Base-by-base conservation (phyloP, 2,797 vertebrate genomes). In the Sternarchorhynchus goeldii region DNA sequence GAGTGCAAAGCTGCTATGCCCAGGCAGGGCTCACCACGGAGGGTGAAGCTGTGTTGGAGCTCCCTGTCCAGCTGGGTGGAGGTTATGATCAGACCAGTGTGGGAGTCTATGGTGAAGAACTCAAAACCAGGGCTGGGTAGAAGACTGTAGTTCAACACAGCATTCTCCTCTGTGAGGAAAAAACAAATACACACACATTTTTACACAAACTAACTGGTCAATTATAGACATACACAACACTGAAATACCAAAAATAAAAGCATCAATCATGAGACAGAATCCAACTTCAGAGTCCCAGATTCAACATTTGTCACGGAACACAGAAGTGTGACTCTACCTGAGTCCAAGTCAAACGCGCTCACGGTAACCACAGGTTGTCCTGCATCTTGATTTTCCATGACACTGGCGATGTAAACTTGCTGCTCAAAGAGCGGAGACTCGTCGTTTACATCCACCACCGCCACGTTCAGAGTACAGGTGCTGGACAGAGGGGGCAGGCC, bases 401-500 rank as follows among this genome's bases (percentile, higher is more conserved):
- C 91, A 0, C 86, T 87, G 85, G 92, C 87, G 55, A 92, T 80
- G 34, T 96, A 98, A 67, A 92, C 0, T 7, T 77, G 81, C 81
- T 93, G 91, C 66, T 86, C 86, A 89, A 97, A 98, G 58, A 89
- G 0, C 0, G 96, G 97, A 0, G 83, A 67, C 78, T 93, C 93
- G 63, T 99, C 96, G 57, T 97, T 98, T 31, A 96, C 89, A 34
- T 98, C 97, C 50, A 92, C 87, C 78, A 98, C 92, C 78, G 87
- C 56, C 56, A 98, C 63, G 0, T 91, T 95, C 85, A 99, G 86
- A 20, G 89, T 94, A 90, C 98, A 96, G 0, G 89, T 94, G 66
- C 95, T 91, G 2, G 95, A 96, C 12, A 94, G 94, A 3, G 90
- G 64, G 0, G 95, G 94, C 2, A 17, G 72, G 65, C 97, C 96